These are phyloP conservation scores for Cheiracanthium punctorium DNA, from an alignment of 2,888 invertebrate species.

Conservation along the genomic window DNA sequence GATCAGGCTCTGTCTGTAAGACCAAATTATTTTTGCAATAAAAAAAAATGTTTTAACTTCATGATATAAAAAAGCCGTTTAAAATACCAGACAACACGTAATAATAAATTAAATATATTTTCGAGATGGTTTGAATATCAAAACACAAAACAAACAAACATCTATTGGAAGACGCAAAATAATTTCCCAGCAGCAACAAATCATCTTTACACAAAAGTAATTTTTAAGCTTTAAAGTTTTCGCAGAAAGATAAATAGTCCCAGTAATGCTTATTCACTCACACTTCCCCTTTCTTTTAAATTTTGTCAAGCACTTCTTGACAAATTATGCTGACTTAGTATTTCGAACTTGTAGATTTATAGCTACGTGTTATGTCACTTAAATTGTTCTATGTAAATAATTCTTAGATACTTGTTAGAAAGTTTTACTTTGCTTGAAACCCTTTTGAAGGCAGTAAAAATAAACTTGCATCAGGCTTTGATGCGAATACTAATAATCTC, in stretches of 20 bases:
- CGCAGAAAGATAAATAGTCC: neutral
- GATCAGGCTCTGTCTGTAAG: too few relatives aligned
- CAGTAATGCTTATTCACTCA: neutral
- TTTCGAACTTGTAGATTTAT: neutral
- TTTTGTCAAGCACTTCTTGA: neutral
- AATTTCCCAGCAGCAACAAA: neutral
- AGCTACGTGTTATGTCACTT: neutral
- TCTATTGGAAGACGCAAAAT: too few relatives aligned
- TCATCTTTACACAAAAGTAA: neutral
- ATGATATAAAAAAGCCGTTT: too few relatives aligned
- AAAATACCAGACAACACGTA: too few relatives aligned
- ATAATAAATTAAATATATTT: too few relatives aligned
- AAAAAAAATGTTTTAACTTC: too few relatives aligned
- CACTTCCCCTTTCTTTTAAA: neutral
- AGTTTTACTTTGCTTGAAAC: neutral
- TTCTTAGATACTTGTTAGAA: neutral
- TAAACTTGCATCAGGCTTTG: too few relatives aligned
- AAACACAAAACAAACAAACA: too few relatives aligned
- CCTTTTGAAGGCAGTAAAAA: too few relatives aligned
- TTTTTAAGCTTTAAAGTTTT: neutral
- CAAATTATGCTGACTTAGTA: neutral
- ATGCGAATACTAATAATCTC: too few relatives aligned
- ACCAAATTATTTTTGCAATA: too few relatives aligned
- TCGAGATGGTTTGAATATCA: too few relatives aligned
- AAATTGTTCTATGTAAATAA: slow-evolving; percentile 2